Evolutionary conservation across 2,797 vertebrate genomes (phyloP).

Genomic region (Ptychobarbus kaznakovi): DNA sequence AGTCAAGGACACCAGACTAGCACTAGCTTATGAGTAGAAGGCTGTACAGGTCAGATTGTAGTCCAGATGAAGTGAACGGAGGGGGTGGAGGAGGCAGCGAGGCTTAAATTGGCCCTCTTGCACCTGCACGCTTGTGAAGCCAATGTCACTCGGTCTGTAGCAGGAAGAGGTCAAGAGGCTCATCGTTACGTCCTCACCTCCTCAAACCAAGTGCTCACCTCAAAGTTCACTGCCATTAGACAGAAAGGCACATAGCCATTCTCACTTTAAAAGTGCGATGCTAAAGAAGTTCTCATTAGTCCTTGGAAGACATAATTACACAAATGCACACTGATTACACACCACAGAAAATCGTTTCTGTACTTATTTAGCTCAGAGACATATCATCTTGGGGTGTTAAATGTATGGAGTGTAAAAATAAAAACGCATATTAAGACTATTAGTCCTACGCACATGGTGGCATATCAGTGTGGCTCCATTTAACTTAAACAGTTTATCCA

Average conservation of each 20-base stretch:
- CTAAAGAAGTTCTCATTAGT: slow-evolving; percentile 64
- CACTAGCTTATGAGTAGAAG: slow-evolving; percentile 51
- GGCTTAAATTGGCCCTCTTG: slow-evolving; percentile 59
- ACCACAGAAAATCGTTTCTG: slow-evolving; percentile 31
- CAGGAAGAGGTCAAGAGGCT: slow-evolving; percentile 51
- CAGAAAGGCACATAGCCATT: not conserved
- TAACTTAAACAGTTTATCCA: slow-evolving; percentile 30
- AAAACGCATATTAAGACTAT: slow-evolving; percentile 41
- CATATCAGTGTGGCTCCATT: not conserved
- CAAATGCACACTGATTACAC: slow-evolving; percentile 32
- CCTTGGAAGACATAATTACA: slow-evolving; percentile 35
- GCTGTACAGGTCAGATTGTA: slow-evolving; percentile 63
- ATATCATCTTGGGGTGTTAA: slow-evolving; percentile 38
- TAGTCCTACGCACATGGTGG: slow-evolving; percentile 3
- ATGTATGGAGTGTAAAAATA: slow-evolving; percentile 44
- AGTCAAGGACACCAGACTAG: slow-evolving; percentile 60
- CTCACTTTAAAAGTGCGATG: slow-evolving; percentile 38
- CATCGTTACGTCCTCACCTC: slow-evolving; percentile 54
- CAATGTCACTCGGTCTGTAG: slow-evolving; percentile 29
- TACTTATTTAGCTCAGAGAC: slow-evolving; percentile 28
- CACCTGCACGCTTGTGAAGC: slow-evolving; percentile 33
- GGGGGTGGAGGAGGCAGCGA: slow-evolving; percentile 16
- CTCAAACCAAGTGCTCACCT: slow-evolving; percentile 43
- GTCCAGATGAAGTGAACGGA: slow-evolving; percentile 57
- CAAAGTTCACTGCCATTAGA: slow-evolving; percentile 28